A percentile compares a stretch with the other conserved stretches of the same genome.
These are phyloP conservation scores for Eilema depressum DNA, from an alignment of 2,888 invertebrate species.

Conservation along the genomic window DNA sequence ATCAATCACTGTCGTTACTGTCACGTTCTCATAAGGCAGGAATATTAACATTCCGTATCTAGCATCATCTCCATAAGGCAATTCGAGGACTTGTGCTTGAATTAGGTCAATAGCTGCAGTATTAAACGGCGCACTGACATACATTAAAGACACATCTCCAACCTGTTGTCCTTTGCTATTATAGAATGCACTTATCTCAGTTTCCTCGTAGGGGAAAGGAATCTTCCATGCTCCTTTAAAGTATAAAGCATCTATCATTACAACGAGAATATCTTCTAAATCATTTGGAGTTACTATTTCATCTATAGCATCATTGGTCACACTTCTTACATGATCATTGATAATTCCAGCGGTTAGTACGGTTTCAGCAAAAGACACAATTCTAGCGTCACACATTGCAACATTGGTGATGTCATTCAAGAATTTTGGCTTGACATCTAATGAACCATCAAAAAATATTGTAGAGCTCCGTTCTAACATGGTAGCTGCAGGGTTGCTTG, in stretches of 20 bases:
- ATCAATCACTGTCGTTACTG: constrained; percentile 77
- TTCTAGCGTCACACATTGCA: constrained; percentile 60
- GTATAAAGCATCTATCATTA: constrained; percentile 73
- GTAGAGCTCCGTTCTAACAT: constrained; percentile 67
- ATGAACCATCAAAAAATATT: constrained; percentile 63
- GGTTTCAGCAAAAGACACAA: constrained; percentile 60
- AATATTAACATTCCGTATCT: constrained; percentile 89
- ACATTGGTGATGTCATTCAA: constrained; percentile 47
- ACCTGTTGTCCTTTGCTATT: constrained; percentile 59
- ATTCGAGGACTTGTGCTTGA: constrained; percentile 66
- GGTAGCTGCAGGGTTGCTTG: constrained; percentile 47
- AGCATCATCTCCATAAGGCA: constrained; percentile 69
- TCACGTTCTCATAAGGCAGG: constrained; percentile 82
- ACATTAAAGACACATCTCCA: constrained; percentile 76
- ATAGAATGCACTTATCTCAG: constrained; percentile 68
- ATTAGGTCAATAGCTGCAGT: constrained; percentile 53
- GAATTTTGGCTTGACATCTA: constrained; percentile 59
- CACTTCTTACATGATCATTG: constrained; percentile 66
- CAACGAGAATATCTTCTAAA: constrained; percentile 57
- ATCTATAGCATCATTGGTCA: constrained; percentile 70
- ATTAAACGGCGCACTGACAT: constrained; percentile 56
- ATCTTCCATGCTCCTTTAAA: constrained; percentile 75
- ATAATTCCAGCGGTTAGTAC: constrained; percentile 60
- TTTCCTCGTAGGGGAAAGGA: constrained; percentile 63
- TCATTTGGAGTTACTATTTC: constrained; percentile 70